phyloP scores from a whole-genome alignment of 2,797 vertebrate genomes.

The Iguana delicatissima region DNA sequence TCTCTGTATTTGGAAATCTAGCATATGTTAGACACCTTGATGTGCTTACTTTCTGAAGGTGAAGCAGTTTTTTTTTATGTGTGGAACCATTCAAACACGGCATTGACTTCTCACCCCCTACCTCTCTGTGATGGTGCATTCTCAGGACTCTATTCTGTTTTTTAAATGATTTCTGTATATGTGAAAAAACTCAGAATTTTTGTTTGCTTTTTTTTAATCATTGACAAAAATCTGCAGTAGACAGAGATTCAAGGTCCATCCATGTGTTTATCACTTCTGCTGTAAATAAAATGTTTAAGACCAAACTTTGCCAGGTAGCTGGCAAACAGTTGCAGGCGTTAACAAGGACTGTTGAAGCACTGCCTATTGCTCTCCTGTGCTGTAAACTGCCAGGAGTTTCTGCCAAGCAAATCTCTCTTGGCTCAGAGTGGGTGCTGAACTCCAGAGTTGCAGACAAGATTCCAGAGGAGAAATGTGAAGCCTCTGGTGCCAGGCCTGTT shows the following conservation, averaged over 20 bases:
- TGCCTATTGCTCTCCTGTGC: conserved; percentile 1
- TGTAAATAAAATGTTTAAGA: not conserved
- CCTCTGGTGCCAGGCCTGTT: conserved; percentile 4
- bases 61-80: not conserved
- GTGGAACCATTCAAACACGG: not conserved
- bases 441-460: conserved; percentile 27
- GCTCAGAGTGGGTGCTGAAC: not conserved
- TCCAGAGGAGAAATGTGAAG: conserved; percentile 38
- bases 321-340: conserved; percentile 15
- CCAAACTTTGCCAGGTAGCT: not conserved
- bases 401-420: conserved; percentile 33
- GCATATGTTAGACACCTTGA: not conserved
- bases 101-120: too few relatives aligned
- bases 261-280: too few relatives aligned
- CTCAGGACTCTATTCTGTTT: not conserved
- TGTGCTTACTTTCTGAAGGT: not conserved
- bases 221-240: not conserved
- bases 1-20: not conserved
- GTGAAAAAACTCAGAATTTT: not conserved
- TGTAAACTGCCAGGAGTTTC: conserved; percentile 19
- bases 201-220: not conserved
- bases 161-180: not conserved
- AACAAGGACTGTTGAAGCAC: fast-evolving
- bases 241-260: not conserved
- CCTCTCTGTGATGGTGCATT: not conserved